phyloP scores from a whole-genome alignment of 2,888 invertebrate species.

The Agrenia bidenticulata region DNA sequence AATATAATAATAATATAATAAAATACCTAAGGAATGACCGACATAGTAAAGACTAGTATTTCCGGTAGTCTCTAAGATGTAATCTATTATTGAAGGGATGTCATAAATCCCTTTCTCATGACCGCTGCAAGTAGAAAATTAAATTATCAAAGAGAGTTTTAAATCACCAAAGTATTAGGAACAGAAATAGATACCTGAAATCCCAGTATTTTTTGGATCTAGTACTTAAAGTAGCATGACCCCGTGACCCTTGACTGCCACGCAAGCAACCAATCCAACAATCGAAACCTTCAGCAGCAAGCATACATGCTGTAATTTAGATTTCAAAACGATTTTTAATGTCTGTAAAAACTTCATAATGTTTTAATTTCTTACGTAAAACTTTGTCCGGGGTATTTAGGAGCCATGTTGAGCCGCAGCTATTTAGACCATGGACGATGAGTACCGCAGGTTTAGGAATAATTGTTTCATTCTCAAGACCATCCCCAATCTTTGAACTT shows the following conservation, averaged over 20 bases:
- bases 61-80: conserved; percentile 2
- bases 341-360: too few relatives aligned
- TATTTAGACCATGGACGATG: conserved; percentile 2
- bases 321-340: not conserved
- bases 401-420: conserved; percentile 1
- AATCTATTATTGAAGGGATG: not conserved
- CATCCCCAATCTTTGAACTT: too few relatives aligned
- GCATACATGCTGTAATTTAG: not conserved
- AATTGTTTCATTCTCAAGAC: too few relatives aligned
- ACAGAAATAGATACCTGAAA: not conserved
- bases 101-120: not conserved
- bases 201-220: conserved; percentile 6
- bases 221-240: not conserved
- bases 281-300: conserved; percentile 11
- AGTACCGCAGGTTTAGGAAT: conserved; percentile 12
- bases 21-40: conserved; percentile 12
- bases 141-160: too few relatives aligned
- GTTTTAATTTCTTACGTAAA: too few relatives aligned
- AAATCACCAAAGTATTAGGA: too few relatives aligned
- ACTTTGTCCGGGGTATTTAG: conserved; percentile 8
- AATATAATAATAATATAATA: too few relatives aligned
- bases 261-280: not conserved
- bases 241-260: not conserved
- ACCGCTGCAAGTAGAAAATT: not conserved
- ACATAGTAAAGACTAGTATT: not conserved